A percentile compares a stretch with the other conserved stretches of the same genome.
phyloP scores from a whole-genome alignment of 2,797 vertebrate species.

The Anomalospiza imberbis region DNA sequence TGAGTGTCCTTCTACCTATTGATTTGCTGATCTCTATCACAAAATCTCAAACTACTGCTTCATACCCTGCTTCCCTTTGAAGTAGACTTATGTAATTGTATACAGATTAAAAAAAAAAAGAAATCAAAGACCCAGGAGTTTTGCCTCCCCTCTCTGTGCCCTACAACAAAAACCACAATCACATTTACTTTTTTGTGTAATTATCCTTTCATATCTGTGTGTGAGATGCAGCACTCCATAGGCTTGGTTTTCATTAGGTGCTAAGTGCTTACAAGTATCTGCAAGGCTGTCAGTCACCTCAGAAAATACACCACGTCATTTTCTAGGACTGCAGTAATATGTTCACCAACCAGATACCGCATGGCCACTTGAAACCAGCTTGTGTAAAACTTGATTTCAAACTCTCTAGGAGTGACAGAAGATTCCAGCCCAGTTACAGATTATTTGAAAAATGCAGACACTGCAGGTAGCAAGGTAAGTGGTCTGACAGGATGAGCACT shows the following conservation, averaged over 20 bases:
- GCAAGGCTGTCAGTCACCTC: neutral
- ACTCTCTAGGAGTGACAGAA: neutral
- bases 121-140: constrained; percentile 41
- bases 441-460: neutral
- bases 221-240: neutral
- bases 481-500: neutral
- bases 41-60: constrained; percentile 20
- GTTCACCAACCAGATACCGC: neutral
- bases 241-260: neutral
- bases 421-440: neutral
- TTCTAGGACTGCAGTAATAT: neutral
- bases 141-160: neutral
- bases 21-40: constrained; percentile 16
- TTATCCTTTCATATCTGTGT: constrained; percentile 26
- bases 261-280: neutral
- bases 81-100: constrained; percentile 3
- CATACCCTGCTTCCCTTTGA: constrained; percentile 40
- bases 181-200: constrained; percentile 22
- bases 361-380: neutral
- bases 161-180: neutral
- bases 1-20: neutral
- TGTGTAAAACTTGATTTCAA: neutral
- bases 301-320: neutral
- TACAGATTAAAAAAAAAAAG: neutral
- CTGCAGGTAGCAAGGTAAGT: neutral